Base-by-base conservation (phyloP, 2,888 invertebrate species). In the Dicycla oo region DNA sequence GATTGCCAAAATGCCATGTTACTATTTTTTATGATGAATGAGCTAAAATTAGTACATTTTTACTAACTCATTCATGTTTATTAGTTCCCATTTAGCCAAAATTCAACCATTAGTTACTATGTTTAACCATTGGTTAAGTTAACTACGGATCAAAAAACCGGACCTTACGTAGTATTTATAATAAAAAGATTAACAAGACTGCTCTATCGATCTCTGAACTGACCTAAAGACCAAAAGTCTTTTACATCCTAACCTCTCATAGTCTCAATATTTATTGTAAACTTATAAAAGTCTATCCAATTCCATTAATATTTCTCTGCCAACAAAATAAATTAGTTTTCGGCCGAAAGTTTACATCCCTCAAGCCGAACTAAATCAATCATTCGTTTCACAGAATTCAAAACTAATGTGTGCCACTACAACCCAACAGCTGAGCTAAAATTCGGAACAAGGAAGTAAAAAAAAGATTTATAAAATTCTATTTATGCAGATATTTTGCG, bases 361-460 rank as follows among this genome's bases (percentile, higher is more conserved):
- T 54, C 53, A 66, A 58, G 10, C 34, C 26, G 62, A 47, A 73
- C 40, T 34, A 61, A 57, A 79, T 67, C 66, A 77, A 78, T 77
- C 53, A 77, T 73, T 53, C 4, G 26, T 45, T 78, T 62, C 26
- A 47, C 30, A 65, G 15, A 58, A 49, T 64, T 61, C 64, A 57
- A 66, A 76, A 78, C 54, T 51, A 45, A 61, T 40, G 18, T 30
- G 20, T 23, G 30, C 56, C 15, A 15, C 51, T 47, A 53, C 65
- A 77, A 63, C 3, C 23, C 43, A 65, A n/a, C 23, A 38, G 49
- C 43, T 56, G 20, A 49, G 62, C n/a, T 45, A 62, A 78, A 53
- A 58, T 6, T 20, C 7, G 13, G 15, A 49, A 38, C 23, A 57
- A 3, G 15, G 15, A 30, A 38, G 30, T 54, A 47, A 63, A 47